Conservation (phyloP, 2,797 vertebrate genomes). For the Gadopsis bispinosus region DNA sequence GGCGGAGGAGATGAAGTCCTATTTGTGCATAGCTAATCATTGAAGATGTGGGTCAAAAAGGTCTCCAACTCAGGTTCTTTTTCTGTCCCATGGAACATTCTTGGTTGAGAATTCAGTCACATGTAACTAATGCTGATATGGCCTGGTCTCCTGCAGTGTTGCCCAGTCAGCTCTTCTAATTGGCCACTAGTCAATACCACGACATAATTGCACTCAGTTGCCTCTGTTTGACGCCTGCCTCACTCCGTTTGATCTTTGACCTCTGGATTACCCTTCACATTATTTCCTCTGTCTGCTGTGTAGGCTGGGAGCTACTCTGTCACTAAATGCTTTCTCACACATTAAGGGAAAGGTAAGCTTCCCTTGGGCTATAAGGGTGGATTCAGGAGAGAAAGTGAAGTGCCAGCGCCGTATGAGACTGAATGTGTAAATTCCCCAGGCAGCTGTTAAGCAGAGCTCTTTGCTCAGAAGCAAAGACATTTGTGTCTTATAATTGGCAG, state of each 20-base stretch:
- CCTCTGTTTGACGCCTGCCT: conserved; percentile 38
- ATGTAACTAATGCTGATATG: conserved; percentile 6
- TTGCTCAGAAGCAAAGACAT: conserved; percentile 50
- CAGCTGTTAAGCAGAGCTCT: conserved; percentile 58
- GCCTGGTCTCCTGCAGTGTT: background rate
- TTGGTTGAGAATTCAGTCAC: conserved; percentile 10
- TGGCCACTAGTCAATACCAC: conserved; percentile 11
- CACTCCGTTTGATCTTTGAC: conserved; percentile 49
- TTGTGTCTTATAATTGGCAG: conserved; percentile 60
- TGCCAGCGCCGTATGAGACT: conserved; percentile 39
- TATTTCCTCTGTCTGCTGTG: conserved; percentile 33
- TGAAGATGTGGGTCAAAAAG: conserved; percentile 51
- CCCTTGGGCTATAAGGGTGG: conserved; percentile 42
- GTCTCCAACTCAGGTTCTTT: conserved; percentile 6
- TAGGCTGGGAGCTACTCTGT: conserved; percentile 31
- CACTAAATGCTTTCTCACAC: conserved; percentile 59
- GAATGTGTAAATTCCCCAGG: conserved; percentile 59
- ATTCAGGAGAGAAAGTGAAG: conserved; percentile 58
- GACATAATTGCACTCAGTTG: background rate
- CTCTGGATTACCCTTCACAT: conserved; percentile 42
- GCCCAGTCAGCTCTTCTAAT: background rate
- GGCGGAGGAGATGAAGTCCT: conserved; percentile 43
- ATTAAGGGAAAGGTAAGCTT: conserved; percentile 63
- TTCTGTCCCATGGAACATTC: background rate
- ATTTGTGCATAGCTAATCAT: conserved; percentile 48